These are phyloP conservation scores for Coregonus suidteri DNA, from an alignment of 2,797 vertebrate species.

Conservation along the genomic window DNA sequence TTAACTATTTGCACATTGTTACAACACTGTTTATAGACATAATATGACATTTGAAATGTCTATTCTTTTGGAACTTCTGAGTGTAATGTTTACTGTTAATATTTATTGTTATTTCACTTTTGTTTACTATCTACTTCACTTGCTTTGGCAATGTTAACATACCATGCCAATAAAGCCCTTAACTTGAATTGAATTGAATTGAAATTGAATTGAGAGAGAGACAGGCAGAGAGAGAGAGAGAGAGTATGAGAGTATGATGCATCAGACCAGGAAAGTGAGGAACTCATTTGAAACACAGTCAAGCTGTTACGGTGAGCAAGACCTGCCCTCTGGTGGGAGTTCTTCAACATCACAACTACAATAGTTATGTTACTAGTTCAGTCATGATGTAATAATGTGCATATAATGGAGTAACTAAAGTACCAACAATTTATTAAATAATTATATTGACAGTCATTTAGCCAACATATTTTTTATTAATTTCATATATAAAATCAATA, in stretches of 20 bases:
- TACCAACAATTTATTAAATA: neutral
- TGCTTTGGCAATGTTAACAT: no score
- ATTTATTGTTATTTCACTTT: no score
- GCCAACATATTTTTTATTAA: conserved; percentile 72
- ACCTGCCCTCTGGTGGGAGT: conserved; percentile 56
- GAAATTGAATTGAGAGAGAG: no score
- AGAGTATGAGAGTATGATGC: neutral
- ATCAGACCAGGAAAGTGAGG: neutral
- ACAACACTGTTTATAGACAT: no score
- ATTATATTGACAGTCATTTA: neutral
- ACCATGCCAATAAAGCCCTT: no score
- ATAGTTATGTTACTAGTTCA: neutral
- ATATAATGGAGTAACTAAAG: neutral
- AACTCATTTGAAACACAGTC: neutral
- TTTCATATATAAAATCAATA: conserved; percentile 65
- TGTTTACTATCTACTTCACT: no score
- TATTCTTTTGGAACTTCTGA: no score
- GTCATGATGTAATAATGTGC: neutral
- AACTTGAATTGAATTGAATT: no score
- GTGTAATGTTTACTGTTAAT: no score
- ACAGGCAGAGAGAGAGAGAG: neutral
- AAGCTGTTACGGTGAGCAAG: conserved; percentile 15
- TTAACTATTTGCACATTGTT: no score
- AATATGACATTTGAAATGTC: no score
- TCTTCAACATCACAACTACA: conserved; percentile 27